phyloP scores from a whole-genome alignment of 1,140 invertebrate genomes.

The Diabrotica undecimpunctata region DNA sequence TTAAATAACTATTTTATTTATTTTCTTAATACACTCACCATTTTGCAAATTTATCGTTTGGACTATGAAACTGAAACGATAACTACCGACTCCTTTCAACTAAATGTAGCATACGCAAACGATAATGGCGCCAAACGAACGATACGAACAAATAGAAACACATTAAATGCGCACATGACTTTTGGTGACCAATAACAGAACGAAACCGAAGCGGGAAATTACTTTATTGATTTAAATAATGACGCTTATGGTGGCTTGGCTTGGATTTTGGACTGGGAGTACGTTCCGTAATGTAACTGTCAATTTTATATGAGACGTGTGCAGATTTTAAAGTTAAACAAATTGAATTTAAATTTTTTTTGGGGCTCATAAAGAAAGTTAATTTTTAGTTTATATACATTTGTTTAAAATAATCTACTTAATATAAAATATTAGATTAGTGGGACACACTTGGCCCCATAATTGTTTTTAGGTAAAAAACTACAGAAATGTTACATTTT shows the following conservation, averaged over 20 bases:
- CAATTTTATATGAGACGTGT: too few relatives aligned
- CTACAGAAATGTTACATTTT: too few relatives aligned
- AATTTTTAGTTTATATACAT: too few relatives aligned
- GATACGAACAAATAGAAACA: constrained; percentile 19
- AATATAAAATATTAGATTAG: too few relatives aligned
- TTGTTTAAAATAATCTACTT: too few relatives aligned
- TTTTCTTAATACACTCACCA: constrained; percentile 29
- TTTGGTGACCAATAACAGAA: constrained; percentile 22
- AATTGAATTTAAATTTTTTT: too few relatives aligned
- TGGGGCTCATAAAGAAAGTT: too few relatives aligned
- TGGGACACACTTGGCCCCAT: too few relatives aligned
- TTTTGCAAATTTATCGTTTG: constrained; percentile 18
- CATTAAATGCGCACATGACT: constrained; percentile 27
- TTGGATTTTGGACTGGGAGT: constrained; percentile 14
- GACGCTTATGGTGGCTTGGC: constrained; percentile 25
- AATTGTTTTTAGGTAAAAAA: too few relatives aligned
- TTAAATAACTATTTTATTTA: not conserved
- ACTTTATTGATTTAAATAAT: constrained; percentile 33
- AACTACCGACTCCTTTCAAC: constrained; percentile 24
- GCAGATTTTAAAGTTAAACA: too few relatives aligned
- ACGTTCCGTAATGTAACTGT: constrained; percentile 2
- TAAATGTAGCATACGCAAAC: constrained; percentile 26
- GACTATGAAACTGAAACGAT: constrained; percentile 21
- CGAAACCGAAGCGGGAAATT: constrained; percentile 13
- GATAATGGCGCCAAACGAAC: constrained; percentile 36